Evolutionary conservation across 2,888 invertebrate genomes (phyloP).

Genomic region (Adineta ricciae): DNA sequence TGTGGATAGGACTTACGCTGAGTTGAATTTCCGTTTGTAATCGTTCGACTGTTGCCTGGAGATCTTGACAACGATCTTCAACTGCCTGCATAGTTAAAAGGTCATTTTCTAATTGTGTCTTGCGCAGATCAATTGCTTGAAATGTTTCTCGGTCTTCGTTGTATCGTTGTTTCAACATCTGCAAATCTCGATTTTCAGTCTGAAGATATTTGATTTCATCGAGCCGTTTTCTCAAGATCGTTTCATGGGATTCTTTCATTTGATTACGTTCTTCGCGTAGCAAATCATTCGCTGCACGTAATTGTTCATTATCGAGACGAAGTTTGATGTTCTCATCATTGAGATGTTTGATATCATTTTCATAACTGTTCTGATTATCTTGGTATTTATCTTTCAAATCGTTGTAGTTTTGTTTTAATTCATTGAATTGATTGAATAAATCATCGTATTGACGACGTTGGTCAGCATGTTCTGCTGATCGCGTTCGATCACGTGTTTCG

Average conservation of each 20-base stretch:
- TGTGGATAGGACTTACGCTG: background rate
- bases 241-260: constrained; percentile 14
- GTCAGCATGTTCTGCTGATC: background rate
- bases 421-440: background rate
- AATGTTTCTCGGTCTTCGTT: background rate
- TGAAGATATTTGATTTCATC: constrained; percentile 16
- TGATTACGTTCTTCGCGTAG: background rate
- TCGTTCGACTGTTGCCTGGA: background rate
- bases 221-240: background rate
- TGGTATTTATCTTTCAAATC: background rate
- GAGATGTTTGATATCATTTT: constrained; percentile 65
- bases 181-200: background rate
- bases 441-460: background rate
- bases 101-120: constrained; percentile 14
- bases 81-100: constrained; percentile 7
- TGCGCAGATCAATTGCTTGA: background rate
- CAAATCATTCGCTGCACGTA: constrained; percentile 20
- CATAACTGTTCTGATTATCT: background rate
- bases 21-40: background rate
- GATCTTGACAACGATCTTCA: background rate
- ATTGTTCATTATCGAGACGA: constrained; percentile 28
- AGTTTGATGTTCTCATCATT: constrained; percentile 60
- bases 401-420: background rate
- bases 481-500: constrained; percentile 1
- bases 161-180: background rate